Percentiles rank a stretch among this genome's conserved stretches.
phyloP scores from a whole-genome alignment of 2,888 invertebrate genomes.

The Halictus ligatus region DNA sequence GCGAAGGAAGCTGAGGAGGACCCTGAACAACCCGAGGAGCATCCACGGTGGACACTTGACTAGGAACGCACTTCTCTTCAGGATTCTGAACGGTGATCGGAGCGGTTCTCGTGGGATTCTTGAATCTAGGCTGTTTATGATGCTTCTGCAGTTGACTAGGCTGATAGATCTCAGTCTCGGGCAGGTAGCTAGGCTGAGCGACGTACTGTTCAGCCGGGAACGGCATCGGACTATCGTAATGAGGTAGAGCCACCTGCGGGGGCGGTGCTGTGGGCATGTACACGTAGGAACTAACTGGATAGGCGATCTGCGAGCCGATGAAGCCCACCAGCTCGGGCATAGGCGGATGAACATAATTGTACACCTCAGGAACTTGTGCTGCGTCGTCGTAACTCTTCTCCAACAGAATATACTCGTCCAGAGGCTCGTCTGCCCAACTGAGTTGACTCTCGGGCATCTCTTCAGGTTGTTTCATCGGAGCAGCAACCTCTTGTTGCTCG shows the following conservation, averaged over 20 bases:
- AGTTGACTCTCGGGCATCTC: constrained; percentile 14
- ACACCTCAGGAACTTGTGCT: constrained; percentile 77
- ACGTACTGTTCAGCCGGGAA: constrained; percentile 78
- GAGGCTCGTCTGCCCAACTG: constrained; percentile 74
- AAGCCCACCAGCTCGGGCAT: constrained; percentile 85
- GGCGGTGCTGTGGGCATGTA: constrained; percentile 73
- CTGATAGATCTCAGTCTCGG: constrained; percentile 69
- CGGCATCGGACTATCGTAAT: constrained; percentile 66
- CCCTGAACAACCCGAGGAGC: not conserved
- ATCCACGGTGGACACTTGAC: not conserved
- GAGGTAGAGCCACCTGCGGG: constrained; percentile 71
- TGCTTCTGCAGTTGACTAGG: constrained; percentile 60
- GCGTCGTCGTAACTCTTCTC: constrained; percentile 52
- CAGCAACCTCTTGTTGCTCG: not conserved
- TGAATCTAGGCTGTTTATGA: constrained; percentile 51
- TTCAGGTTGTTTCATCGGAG: not conserved
- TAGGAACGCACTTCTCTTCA: constrained; percentile 45
- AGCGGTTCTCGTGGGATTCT: constrained; percentile 18
- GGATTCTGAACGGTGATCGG: constrained; percentile 17
- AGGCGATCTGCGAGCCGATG: constrained; percentile 85
- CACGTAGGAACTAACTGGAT: constrained; percentile 80
- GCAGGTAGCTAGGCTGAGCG: constrained; percentile 76
- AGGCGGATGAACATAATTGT: constrained; percentile 84
- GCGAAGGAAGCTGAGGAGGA: not conserved
- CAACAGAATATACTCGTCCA: constrained; percentile 68